A percentile compares a stretch with the other conserved stretches of the same genome.
phyloP scores from a whole-genome alignment of 2,888 invertebrate genomes.

The Dioctria linearis region DNA sequence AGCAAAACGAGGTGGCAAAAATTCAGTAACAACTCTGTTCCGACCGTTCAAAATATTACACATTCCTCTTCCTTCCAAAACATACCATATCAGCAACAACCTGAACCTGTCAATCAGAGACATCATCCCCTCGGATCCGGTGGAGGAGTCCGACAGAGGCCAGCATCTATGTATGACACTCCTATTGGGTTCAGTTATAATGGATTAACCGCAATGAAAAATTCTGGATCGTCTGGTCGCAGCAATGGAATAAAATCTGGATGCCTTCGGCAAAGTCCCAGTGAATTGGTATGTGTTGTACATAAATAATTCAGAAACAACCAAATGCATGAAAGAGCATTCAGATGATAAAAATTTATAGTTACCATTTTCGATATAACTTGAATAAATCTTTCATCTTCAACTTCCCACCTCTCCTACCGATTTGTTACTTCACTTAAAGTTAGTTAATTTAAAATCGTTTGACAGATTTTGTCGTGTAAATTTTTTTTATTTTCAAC shows the following conservation, averaged over 20 bases:
- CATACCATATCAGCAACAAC: slow-evolving; percentile 57
- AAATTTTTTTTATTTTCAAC: too few relatives aligned
- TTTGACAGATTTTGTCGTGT: too few relatives aligned
- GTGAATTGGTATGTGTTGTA: slow-evolving; percentile 62
- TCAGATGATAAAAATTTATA: too few relatives aligned
- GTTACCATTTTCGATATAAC: too few relatives aligned
- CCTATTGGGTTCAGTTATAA: slow-evolving; percentile 55
- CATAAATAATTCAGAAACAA: not conserved
- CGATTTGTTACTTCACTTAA: too few relatives aligned
- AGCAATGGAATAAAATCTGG: not conserved
- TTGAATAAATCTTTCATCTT: too few relatives aligned
- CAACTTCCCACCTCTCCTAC: too few relatives aligned
- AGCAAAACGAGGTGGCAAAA: slow-evolving; percentile 62
- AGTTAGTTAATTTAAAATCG: too few relatives aligned
- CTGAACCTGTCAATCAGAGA: slow-evolving; percentile 56
- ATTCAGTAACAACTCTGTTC: slow-evolving; percentile 58
- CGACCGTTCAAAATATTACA: slow-evolving; percentile 56
- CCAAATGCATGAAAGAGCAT: too few relatives aligned
- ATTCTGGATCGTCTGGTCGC: slow-evolving; percentile 25
- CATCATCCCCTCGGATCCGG: not conserved
- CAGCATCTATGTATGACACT: slow-evolving; percentile 61
- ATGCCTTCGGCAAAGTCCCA: slow-evolving; percentile 61
- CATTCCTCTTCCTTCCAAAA: slow-evolving; percentile 61
- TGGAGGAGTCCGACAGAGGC: slow-evolving; percentile 54
- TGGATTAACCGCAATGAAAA: slow-evolving; percentile 54